phyloP scores from a whole-genome alignment of 1,140 invertebrate genomes.

The Pinna nobilis region DNA sequence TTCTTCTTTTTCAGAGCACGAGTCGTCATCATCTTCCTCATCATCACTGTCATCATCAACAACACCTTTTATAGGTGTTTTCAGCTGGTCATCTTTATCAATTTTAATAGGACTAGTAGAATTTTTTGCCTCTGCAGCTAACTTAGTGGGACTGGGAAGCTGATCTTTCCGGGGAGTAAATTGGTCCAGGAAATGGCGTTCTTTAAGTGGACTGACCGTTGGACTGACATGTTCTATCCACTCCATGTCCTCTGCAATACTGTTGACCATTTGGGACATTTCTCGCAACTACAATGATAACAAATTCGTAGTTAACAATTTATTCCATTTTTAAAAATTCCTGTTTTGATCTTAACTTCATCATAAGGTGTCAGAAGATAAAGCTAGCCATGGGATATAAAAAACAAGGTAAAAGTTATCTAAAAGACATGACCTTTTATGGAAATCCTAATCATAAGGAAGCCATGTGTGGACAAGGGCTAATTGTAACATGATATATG shows the following conservation, averaged over 20 bases:
- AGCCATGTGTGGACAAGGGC: too few species aligned
- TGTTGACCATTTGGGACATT: constrained; percentile 54
- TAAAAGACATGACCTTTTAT: too few species aligned
- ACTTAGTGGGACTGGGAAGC: constrained; percentile 17
- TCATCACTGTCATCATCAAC: constrained; percentile 9
- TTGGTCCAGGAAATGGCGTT: constrained; percentile 2
- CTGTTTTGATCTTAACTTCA: too few species aligned
- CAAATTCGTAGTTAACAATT: too few species aligned
- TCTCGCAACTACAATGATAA: constrained; percentile 47
- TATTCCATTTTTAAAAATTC: too few species aligned
- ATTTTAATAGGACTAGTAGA: constrained; percentile 21
- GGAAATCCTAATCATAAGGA: too few species aligned
- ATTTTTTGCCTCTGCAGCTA: constrained; percentile 22
- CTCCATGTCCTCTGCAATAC: constrained; percentile 46
- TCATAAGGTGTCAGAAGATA: too few species aligned
- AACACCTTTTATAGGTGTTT: constrained; percentile 6
- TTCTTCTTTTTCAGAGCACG: neutral
- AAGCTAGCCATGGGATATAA: too few species aligned
- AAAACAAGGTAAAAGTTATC: too few species aligned
- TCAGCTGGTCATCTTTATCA: constrained; percentile 8
- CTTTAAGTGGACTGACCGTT: constrained; percentile 22
- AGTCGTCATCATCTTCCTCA: constrained; percentile 19
- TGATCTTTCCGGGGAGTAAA: constrained; percentile 6
- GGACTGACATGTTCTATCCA: constrained; percentile 45
- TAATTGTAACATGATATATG: too few species aligned